These are phyloP conservation scores for Paramacrobiotus metropolitanus DNA, from an alignment of 1,140 invertebrate species.

Conservation along the genomic window DNA sequence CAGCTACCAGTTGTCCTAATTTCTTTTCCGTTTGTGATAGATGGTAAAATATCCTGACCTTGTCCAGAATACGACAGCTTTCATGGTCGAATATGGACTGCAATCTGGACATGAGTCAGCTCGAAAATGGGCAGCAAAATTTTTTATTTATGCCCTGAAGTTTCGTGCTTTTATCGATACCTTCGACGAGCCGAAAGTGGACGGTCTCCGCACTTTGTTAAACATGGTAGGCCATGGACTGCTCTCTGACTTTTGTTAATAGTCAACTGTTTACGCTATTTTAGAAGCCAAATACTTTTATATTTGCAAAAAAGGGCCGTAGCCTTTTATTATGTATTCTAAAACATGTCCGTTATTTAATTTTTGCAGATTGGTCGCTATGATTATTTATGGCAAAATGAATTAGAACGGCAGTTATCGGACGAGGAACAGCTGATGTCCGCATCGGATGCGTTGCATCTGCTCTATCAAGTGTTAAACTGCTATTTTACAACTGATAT, in stretches of 20 bases:
- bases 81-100: not conserved
- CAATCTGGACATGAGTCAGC: not conserved
- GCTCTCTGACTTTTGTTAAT: too few relatives aligned
- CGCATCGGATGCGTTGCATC: not conserved
- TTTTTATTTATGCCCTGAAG: not conserved
- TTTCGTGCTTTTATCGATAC: not conserved
- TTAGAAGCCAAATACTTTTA: too few relatives aligned
- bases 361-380: not conserved
- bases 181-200: not conserved
- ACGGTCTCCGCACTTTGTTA: not conserved
- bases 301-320: too few relatives aligned
- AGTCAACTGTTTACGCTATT: too few relatives aligned
- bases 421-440: not conserved
- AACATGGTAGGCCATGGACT: not conserved
- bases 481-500: not conserved
- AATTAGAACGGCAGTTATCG: not conserved
- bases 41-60: not conserved
- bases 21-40: too few relatives aligned
- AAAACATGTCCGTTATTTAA: too few relatives aligned
- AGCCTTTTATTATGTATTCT: too few relatives aligned
- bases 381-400: not conserved
- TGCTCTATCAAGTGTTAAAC: not conserved
- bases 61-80: not conserved
- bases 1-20: too few relatives aligned
- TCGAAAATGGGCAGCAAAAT: not conserved